Conservation (phyloP, 2,113 vertebrate species). For the Spheniscus mendiculus region DNA sequence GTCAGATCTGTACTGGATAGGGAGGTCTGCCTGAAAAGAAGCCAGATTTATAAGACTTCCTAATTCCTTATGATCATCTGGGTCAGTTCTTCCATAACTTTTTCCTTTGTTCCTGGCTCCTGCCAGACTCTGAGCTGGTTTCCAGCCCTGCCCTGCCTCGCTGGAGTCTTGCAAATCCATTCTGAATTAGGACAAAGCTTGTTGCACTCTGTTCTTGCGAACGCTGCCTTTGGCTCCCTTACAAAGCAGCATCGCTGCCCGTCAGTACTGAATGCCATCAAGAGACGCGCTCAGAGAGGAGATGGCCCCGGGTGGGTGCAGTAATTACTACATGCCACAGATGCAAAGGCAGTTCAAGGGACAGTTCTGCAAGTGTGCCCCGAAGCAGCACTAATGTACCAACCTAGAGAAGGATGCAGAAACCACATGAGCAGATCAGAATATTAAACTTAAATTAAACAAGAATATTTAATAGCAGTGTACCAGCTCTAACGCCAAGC, state of each 20-base stretch:
- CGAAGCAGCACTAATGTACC: neutral
- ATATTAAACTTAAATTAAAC: neutral
- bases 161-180: neutral
- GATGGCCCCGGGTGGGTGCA: too few species aligned
- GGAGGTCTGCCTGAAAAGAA: neutral
- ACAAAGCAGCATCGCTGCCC: fast-evolving
- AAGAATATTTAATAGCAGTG: neutral
- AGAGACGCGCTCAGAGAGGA: fast-evolving
- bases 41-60: neutral
- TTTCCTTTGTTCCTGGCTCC: neutral
- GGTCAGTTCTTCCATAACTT: neutral
- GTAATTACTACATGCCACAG: too few species aligned
- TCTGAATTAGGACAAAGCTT: neutral
- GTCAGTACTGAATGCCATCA: neutral
- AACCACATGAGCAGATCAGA: neutral
- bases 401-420: neutral
- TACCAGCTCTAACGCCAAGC: neutral
- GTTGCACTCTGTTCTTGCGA: neutral
- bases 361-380: neutral
- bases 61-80: neutral
- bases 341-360: neutral
- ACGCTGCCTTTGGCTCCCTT: neutral
- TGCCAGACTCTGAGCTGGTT: neutral
- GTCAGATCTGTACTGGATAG: neutral
- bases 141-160: neutral